A percentile compares a stretch with the other conserved stretches of the same genome.
Conservation (phyloP, 2,888 invertebrate species). For the Oligia fasciuncula region DNA sequence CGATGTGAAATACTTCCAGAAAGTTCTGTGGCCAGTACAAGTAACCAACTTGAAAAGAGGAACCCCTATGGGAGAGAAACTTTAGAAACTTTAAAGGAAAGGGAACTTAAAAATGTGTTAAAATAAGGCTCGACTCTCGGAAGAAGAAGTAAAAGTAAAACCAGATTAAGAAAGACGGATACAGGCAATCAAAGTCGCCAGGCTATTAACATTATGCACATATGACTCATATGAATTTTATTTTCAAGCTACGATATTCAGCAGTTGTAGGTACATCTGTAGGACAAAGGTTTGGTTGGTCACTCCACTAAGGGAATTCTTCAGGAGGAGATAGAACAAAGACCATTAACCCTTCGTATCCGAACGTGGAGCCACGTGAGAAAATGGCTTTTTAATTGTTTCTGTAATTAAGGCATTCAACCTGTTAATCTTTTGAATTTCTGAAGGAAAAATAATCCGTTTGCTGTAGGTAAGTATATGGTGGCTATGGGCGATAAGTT, state of each 20-base stretch:
- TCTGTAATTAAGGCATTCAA: too few relatives aligned
- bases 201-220: not conserved
- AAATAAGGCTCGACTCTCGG: not conserved
- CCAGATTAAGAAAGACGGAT: not conserved
- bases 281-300: not conserved
- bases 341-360: not conserved
- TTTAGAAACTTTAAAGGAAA: not conserved
- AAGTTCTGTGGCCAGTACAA: not conserved
- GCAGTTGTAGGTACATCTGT: too few relatives aligned
- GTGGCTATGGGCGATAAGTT: not conserved
- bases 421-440: not conserved
- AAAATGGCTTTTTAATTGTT: too few relatives aligned
- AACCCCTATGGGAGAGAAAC: not conserved
- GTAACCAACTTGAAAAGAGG: too few relatives aligned
- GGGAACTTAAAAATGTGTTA: not conserved
- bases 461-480: not conserved
- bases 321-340: not conserved
- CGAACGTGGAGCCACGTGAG: too few relatives aligned
- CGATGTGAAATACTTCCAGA: conserved; percentile 16
- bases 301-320: not conserved
- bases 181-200: not conserved
- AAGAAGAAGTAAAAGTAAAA: conserved; percentile 23
- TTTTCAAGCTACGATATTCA: not conserved
- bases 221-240: not conserved
- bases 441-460: not conserved